These are phyloP conservation scores for Adoxophyes honmai DNA, from an alignment of 1,140 invertebrate species.

Conservation along the genomic window DNA sequence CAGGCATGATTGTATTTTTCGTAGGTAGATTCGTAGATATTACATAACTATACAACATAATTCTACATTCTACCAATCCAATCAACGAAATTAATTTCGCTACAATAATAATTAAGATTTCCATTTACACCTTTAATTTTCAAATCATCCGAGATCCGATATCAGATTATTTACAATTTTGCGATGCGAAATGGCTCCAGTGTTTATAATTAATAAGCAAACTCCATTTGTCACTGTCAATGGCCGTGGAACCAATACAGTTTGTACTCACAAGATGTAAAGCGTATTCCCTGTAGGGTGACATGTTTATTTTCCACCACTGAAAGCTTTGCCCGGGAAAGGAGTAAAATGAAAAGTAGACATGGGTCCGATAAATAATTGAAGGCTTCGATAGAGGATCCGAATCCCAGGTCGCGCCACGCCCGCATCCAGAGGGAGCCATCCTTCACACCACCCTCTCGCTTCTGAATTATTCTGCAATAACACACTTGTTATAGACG, in stretches of 20 bases:
- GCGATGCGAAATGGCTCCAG: conserved; percentile 24
- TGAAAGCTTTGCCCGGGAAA: conserved; percentile 55
- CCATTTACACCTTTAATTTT: too few species aligned
- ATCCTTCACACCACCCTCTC: conserved; percentile 62
- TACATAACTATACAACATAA: too few species aligned
- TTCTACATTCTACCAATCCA: too few species aligned
- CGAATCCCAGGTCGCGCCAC: conserved; percentile 55
- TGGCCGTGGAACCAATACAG: conserved; percentile 31
- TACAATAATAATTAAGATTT: too few species aligned
- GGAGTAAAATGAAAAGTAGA: conserved; percentile 75
- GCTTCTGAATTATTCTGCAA: conserved; percentile 74
- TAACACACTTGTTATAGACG: conserved; percentile 75
- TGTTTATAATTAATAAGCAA: conserved; percentile 39
- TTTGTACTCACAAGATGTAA: conserved; percentile 45
- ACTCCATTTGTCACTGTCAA: conserved; percentile 51
- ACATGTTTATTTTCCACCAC: conserved; percentile 56
- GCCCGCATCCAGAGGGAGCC: conserved; percentile 58
- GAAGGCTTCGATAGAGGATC: conserved; percentile 69
- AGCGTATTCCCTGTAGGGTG: conserved; percentile 46
- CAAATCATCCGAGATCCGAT: conserved; percentile 2
- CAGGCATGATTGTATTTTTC: too few species aligned
- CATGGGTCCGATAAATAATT: conserved; percentile 75
- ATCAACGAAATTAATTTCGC: too few species aligned
- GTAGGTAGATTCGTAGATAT: too few species aligned
- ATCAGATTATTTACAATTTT: conserved; percentile 7